These are phyloP conservation scores for Melanocharis versteri DNA, from an alignment of 2,113 vertebrate genomes.

Conservation along the genomic window DNA sequence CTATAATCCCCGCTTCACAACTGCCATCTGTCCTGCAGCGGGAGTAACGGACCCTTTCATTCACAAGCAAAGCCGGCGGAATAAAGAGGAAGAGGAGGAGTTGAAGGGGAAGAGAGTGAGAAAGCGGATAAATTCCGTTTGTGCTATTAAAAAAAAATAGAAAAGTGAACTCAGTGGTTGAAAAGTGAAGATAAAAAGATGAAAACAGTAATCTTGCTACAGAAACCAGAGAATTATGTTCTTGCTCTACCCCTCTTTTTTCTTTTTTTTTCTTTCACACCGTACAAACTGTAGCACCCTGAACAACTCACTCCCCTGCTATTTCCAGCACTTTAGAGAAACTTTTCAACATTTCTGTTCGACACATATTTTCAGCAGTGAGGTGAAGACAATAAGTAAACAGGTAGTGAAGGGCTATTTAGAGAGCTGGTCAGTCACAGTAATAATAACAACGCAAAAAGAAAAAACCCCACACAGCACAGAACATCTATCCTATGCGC, in stretches of 20 bases:
- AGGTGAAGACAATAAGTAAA: conserved; percentile 85
- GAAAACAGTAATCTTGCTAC: conserved; percentile 85
- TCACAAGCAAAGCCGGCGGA: conserved; percentile 64
- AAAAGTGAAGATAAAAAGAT: conserved; percentile 81
- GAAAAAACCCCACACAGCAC: conserved; percentile 62
- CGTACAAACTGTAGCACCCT: conserved; percentile 76
- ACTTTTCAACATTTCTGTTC: conserved; percentile 81
- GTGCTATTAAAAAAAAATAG: conserved; percentile 76
- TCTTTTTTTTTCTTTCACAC: conserved; percentile 70
- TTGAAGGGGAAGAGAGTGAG: conserved; percentile 64
- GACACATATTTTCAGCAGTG: conserved; percentile 79
- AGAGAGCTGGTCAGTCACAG: conserved; percentile 81
- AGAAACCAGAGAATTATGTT: conserved; percentile 82
- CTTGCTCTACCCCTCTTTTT: conserved; percentile 46
- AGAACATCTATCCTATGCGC: conserved; percentile 77
- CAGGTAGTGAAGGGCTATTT: conserved; percentile 80
- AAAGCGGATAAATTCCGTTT: conserved; percentile 76
- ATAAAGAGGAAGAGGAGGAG: conserved; percentile 63
- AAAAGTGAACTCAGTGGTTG: conserved; percentile 78
- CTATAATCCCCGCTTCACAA: conserved; percentile 41
- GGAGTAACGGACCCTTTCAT: conserved; percentile 66
- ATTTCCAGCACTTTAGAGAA: conserved; percentile 83
- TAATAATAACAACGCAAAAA: conserved; percentile 76
- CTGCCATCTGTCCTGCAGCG: conserved; percentile 60
- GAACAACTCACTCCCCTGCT: conserved; percentile 79